Base-by-base conservation (phyloP, 2,797 vertebrate genomes). In the Serranus cabrilla region DNA sequence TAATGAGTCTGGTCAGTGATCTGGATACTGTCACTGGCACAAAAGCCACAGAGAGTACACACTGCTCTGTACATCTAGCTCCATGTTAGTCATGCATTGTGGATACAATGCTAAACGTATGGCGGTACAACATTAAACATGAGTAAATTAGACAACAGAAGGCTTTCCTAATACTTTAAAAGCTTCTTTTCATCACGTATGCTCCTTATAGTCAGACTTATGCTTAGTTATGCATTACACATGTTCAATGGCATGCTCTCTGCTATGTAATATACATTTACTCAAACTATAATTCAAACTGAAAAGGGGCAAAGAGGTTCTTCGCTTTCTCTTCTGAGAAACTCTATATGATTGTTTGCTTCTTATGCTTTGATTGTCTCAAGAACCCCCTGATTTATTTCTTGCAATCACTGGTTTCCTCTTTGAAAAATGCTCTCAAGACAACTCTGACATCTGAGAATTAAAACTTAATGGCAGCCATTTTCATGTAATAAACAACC, bases 1-100 rank as follows among this genome's bases (percentile, higher is more conserved):
- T 27, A 47, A 72, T 40, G 23, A 49, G 39, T 69, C 39, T 65
- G 59, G 77, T 76, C 71, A 76, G 25, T 84, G 72, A 71, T 74
- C 42, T 67, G 75, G 37, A 59, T 74, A 37, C 14, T 61, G 34
- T 50, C 37, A 20, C 20, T 21, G 14, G 49, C 56, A 62, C 50
- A 74, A 56, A 78, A 55, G 49, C 17, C 45, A 75, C 20, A 50
- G 25, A 49, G 27, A 45, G 57, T 1, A 63, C 56, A 69, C 27
- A 20, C 34, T 43, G 46, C 43, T 63, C 20, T 49, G 54, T 69
- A 43, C 50, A 63, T 55, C n/a, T 43, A 31, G 13, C 25, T 56
- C 67, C 40, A 39, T 59, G 49, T 62, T 51, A 62, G 65, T 58
- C 65, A 62, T 62, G 57, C 73, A 49, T 4, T 17, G 37, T 70